phyloP scores from a whole-genome alignment of 2,888 invertebrate genomes.

The Nomada fabriciana region DNA sequence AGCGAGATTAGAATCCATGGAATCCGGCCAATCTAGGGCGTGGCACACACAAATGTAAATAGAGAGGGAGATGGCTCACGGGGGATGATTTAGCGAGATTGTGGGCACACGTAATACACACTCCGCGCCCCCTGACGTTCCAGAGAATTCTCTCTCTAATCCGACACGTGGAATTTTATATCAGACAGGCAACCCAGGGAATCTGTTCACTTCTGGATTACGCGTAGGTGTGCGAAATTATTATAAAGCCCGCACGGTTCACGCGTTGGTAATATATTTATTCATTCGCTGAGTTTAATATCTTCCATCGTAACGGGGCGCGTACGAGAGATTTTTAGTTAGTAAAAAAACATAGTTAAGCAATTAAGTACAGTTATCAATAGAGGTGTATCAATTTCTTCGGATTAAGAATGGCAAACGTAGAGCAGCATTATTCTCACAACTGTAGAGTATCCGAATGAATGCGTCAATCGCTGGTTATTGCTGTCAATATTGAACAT shows the following conservation, averaged over 20 bases:
- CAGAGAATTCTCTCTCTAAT: background rate
- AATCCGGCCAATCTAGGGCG: slow-evolving; percentile 44
- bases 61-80: background rate
- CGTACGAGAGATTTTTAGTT: too few relatives aligned
- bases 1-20: slow-evolving; percentile 31
- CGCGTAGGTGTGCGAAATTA: background rate
- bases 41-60: slow-evolving; percentile 51
- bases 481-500: too few relatives aligned
- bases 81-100: background rate
- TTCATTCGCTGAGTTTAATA: background rate
- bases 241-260: background rate
- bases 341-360: too few relatives aligned
- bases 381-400: too few relatives aligned
- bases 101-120: background rate
- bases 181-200: background rate
- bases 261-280: background rate
- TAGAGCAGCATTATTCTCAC: too few relatives aligned
- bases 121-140: background rate
- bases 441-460: too few relatives aligned
- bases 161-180: slow-evolving; percentile 42
- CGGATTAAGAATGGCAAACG: too few relatives aligned
- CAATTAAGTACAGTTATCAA: too few relatives aligned
- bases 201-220: too few relatives aligned
- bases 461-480: too few relatives aligned
- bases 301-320: background rate